Conservation (phyloP, 2,797 vertebrate genomes). For the Mus minutoides region DNA sequence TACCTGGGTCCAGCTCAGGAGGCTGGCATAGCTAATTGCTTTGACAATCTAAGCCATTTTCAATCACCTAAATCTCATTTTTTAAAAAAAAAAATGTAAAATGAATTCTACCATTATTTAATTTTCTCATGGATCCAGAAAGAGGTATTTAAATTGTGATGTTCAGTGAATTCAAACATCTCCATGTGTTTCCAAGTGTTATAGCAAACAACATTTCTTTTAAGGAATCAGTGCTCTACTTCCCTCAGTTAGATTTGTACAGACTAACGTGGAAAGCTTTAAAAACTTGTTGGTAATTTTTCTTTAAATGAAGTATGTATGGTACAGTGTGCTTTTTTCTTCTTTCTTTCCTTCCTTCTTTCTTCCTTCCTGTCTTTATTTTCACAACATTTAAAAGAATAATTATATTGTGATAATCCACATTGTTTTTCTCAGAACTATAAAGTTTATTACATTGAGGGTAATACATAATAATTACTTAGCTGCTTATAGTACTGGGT, state of each 20-base stretch:
- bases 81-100: conserved; percentile 30
- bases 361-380: background rate
- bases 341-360: no score
- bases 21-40: background rate
- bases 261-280: background rate
- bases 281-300: background rate
- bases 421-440: background rate
- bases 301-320: no score
- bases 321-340: background rate
- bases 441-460: background rate
- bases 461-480: background rate
- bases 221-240: background rate
- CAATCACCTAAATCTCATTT: background rate
- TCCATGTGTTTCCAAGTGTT: background rate
- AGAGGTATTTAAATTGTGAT: background rate
- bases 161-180: background rate
- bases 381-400: background rate
- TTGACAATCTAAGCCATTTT: background rate
- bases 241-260: background rate
- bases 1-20: no score
- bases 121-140: background rate
- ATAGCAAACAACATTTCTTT: background rate
- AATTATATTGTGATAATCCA: background rate
- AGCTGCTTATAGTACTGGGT: background rate
- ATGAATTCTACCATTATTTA: background rate